Conservation (phyloP, 2,113 vertebrate species). For the Lipophrys pholis region DNA sequence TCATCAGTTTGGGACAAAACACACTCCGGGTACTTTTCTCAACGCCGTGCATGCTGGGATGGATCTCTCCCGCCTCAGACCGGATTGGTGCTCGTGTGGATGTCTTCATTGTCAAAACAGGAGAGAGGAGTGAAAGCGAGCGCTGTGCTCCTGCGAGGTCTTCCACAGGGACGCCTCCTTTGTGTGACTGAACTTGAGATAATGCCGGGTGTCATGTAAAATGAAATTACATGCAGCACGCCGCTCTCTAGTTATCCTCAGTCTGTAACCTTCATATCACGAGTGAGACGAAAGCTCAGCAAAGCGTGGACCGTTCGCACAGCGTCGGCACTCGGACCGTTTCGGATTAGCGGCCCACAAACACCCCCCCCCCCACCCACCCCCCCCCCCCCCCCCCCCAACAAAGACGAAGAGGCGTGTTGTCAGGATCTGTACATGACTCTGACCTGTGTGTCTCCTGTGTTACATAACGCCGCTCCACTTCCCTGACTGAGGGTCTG, state of each 20-base stretch:
- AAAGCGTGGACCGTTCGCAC: conserved; percentile 53
- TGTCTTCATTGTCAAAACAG: conserved; percentile 29
- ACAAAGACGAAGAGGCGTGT: conserved; percentile 30
- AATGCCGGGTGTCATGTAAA: conserved; percentile 58
- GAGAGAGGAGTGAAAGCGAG: conserved; percentile 20
- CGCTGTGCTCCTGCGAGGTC: conserved; percentile 33
- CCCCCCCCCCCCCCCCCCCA: conserved; percentile 45
- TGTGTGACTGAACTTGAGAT: conserved; percentile 57
- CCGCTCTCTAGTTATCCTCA: conserved; percentile 42
- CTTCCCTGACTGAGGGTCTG: not conserved
- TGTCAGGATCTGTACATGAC: conserved; percentile 7
- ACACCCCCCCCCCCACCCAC: conserved; percentile 58
- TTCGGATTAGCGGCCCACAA: conserved; percentile 54
- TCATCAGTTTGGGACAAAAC: conserved; percentile 33
- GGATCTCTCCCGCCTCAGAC: conserved; percentile 18
- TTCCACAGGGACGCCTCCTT: conserved; percentile 49
- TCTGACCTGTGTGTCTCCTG: no score
- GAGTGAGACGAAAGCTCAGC: conserved; percentile 56
- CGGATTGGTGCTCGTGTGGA: not conserved
- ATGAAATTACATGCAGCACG: conserved; percentile 44
- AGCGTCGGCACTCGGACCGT: conserved; percentile 3
- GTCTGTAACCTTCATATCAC: conserved; percentile 50
- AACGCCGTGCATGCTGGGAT: conserved; percentile 15
- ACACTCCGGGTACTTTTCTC: conserved; percentile 7
- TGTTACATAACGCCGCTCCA: conserved; percentile 44